These are phyloP conservation scores for Spilarctia lutea DNA, from an alignment of 2,888 invertebrate species.

Conservation along the genomic window DNA sequence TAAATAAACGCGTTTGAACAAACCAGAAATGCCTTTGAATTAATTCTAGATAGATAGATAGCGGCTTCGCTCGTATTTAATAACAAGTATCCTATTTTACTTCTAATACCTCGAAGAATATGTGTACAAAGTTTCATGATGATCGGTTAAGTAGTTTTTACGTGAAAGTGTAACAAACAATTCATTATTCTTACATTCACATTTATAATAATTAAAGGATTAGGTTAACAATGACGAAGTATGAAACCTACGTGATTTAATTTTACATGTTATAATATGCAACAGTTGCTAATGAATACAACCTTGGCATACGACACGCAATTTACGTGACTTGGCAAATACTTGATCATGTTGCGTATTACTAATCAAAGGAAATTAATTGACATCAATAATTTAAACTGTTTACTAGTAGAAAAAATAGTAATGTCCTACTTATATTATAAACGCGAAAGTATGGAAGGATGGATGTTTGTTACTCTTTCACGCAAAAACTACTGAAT, in stretches of 20 bases:
- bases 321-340: slow-evolving; percentile 48
- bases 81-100: no score
- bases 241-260: not conserved
- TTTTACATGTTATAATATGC: slow-evolving; percentile 1
- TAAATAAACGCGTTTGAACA: not conserved
- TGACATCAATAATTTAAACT: slow-evolving; percentile 36
- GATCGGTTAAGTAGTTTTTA: no score
- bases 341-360: slow-evolving; percentile 38
- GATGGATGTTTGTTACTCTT: no score
- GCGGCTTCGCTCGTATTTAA: no score
- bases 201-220: no score
- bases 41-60: not conserved
- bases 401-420: not conserved
- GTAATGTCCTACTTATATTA: no score
- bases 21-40: not conserved
- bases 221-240: not conserved
- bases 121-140: no score
- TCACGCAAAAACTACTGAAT: no score
- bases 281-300: slow-evolving; percentile 8
- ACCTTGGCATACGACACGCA: slow-evolving; percentile 32
- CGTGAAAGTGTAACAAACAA: no score
- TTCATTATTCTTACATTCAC: no score
- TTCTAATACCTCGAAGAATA: no score
- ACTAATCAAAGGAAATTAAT: slow-evolving; percentile 30
- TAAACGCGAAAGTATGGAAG: no score